Percentiles rank a stretch among this genome's conserved stretches.
Evolutionary conservation across 2,797 vertebrate species (phyloP).

Genomic region (Eospalax fontanierii): DNA sequence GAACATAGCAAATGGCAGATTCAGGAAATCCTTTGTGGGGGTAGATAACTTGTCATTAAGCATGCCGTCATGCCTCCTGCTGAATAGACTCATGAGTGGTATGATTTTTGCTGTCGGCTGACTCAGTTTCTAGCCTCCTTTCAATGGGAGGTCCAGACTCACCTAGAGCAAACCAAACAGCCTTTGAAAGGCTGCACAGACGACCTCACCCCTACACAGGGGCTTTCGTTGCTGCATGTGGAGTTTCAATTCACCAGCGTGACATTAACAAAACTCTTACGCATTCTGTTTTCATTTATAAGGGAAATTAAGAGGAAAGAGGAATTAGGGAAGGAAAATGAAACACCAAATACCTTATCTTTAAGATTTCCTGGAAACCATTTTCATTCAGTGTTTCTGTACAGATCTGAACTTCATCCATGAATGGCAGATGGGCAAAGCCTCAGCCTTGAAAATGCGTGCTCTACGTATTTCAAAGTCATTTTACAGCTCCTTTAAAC

Average conservation of each 20-base stretch:
- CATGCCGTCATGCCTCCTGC: neutral
- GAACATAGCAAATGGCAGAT: neutral
- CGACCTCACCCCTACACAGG: neutral
- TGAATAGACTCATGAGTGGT: neutral
- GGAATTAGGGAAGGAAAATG: constrained; percentile 40
- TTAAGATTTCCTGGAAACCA: neutral
- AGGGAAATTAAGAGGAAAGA: constrained; percentile 15
- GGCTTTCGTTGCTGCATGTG: neutral
- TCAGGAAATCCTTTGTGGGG: constrained; percentile 26
- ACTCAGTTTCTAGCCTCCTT: neutral
- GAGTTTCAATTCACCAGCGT: neutral
- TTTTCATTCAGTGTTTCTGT: neutral
- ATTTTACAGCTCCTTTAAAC: constrained; percentile 57
- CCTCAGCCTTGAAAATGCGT: constrained; percentile 31
- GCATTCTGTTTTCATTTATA: constrained; percentile 38
- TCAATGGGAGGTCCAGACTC: neutral
- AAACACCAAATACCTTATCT: neutral
- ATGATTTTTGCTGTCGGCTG: neutral
- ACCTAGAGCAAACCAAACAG: neutral
- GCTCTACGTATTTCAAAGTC: constrained; percentile 47
- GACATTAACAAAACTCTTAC: neutral
- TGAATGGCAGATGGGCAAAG: constrained; percentile 12
- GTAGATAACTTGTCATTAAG: neutral
- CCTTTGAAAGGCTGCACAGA: constrained; percentile 2
- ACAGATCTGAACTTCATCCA: constrained; percentile 21